Evolutionary conservation across 2,797 vertebrate species (phyloP).

Genomic region (Xiphorhynchus erythropygius): DNA sequence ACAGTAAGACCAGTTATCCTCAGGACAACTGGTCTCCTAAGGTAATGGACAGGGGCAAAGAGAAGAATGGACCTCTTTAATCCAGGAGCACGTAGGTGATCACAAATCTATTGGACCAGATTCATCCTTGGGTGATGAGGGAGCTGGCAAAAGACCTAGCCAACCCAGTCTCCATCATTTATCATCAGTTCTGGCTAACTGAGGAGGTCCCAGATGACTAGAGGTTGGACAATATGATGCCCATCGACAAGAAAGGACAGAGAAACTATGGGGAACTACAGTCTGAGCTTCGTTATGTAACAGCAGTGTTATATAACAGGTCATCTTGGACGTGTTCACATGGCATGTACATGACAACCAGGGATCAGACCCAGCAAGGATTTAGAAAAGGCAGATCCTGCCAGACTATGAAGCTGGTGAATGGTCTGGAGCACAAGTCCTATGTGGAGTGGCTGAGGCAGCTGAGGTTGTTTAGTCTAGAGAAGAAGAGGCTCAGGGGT

Average conservation of each 20-base stretch:
- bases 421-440: not conserved
- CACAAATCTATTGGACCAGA: not conserved
- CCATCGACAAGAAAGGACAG: no score
- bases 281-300: no score
- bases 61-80: not conserved
- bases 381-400: not conserved
- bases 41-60: not conserved
- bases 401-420: not conserved
- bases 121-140: not conserved
- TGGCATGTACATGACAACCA: fast-evolving
- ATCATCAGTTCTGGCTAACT: not conserved
- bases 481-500: not conserved
- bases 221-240: not conserved
- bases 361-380: not conserved
- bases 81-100: not conserved
- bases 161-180: not conserved
- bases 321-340: not conserved
- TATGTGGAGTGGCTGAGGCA: not conserved
- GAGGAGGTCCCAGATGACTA: not conserved
- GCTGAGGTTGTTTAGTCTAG: not conserved
- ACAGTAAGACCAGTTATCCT: not conserved
- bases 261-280: not conserved
- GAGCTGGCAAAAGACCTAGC: not conserved
- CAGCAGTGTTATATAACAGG: not conserved
- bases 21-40: no score